These are phyloP conservation scores for cattle (Bos taurus) DNA, from an alignment of 2,113 vertebrate species.

Conservation along the genomic window ARS-UCD2.0 NC_037336.1:81712501-81713000, in stretches of 20 bases:
- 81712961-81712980: not conserved
- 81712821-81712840: not conserved
- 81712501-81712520: not conserved
- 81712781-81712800: not conserved
- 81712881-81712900: not conserved
- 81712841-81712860: not conserved
- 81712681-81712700: not conserved
- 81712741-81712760: not conserved
- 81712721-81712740: not conserved
- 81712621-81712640: not conserved
- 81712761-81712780: not conserved
- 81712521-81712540: not conserved
- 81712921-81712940: not conserved
- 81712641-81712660: not conserved
- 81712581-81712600: not conserved
- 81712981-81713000: not conserved
- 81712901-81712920: not conserved
- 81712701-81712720: not conserved
- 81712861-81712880: not conserved
- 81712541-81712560: not conserved
- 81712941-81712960: not conserved
- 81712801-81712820: not conserved
- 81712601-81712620: not conserved
- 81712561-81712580: not conserved
- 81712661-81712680: not conserved